Percentiles rank a stretch among this genome's conserved stretches.
phyloP scores from a whole-genome alignment of 2,113 vertebrate species.

The Cyphomyrus plagiostoma region DNA sequence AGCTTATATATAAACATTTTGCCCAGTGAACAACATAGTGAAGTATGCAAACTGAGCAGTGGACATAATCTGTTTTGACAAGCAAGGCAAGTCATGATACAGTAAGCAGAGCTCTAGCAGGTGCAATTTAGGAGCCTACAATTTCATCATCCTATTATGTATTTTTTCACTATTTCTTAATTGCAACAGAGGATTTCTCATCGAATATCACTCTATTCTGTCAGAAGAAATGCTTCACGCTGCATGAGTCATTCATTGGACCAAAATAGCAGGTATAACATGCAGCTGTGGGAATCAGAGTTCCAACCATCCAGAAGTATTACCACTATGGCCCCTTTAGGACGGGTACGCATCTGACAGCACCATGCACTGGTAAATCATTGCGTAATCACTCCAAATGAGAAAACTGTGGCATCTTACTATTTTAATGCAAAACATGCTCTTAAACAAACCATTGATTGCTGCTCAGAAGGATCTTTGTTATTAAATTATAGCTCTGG shows the following conservation, averaged over 20 bases:
- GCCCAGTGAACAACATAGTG: background rate
- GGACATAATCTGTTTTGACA: background rate
- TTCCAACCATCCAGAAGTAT: background rate
- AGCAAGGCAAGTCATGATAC: background rate
- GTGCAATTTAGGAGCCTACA: background rate
- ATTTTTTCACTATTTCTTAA: background rate
- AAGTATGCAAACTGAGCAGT: background rate
- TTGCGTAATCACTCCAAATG: background rate
- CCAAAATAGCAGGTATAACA: constrained; percentile 2
- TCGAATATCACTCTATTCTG: background rate
- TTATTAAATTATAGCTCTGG: background rate
- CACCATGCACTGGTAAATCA: background rate
- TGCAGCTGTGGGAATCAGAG: background rate
- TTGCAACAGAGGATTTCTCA: background rate
- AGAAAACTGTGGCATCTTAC: background rate
- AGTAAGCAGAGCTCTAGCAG: background rate
- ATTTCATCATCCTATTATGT: background rate
- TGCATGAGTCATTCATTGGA: background rate
- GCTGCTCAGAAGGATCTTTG: background rate
- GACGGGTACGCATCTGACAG: background rate
- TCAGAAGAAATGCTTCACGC: background rate
- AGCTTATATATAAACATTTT: background rate
- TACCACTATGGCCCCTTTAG: background rate
- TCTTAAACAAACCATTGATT: background rate
- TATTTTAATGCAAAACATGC: background rate